A percentile compares a stretch with the other conserved stretches of the same genome.
phyloP scores from a whole-genome alignment of 1,140 invertebrate genomes.

The Macrobrachium rosenbergii region DNA sequence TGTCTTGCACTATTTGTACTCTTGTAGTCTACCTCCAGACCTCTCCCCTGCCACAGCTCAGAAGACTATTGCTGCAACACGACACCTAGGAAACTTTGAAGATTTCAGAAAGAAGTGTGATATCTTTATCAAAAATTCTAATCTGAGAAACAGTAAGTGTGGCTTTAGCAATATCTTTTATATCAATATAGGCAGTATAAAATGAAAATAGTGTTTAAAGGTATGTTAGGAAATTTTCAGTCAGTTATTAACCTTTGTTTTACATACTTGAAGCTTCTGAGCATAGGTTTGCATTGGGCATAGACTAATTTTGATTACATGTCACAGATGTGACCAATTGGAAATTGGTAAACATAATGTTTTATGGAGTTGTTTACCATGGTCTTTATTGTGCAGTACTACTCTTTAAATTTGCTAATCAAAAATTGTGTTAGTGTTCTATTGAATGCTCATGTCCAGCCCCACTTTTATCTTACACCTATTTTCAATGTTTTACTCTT shows the following conservation, averaged over 20 bases:
- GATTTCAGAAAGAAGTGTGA: conserved; percentile 75
- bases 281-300: too few relatives aligned
- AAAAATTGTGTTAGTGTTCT: too few relatives aligned
- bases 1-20: conserved; percentile 77
- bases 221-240: neutral
- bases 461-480: too few relatives aligned
- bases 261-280: too few relatives aligned
- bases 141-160: conserved; percentile 77
- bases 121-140: conserved; percentile 76
- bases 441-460: too few relatives aligned
- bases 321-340: too few relatives aligned
- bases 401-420: too few relatives aligned
- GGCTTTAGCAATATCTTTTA: neutral
- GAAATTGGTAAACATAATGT: too few relatives aligned
- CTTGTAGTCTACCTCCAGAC: conserved; percentile 76
- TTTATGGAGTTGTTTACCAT: too few relatives aligned
- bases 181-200: neutral
- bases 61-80: conserved; percentile 73
- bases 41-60: conserved; percentile 75
- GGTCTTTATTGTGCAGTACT: too few relatives aligned
- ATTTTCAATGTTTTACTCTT: too few relatives aligned
- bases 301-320: too few relatives aligned
- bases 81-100: conserved; percentile 72
- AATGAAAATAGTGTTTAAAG: neutral
- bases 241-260: neutral